Evolutionary conservation across 2,888 invertebrate species (phyloP), one percentile per base, ranked within the genome.

Genomic region (Cosmopolites sordidus): DNA sequence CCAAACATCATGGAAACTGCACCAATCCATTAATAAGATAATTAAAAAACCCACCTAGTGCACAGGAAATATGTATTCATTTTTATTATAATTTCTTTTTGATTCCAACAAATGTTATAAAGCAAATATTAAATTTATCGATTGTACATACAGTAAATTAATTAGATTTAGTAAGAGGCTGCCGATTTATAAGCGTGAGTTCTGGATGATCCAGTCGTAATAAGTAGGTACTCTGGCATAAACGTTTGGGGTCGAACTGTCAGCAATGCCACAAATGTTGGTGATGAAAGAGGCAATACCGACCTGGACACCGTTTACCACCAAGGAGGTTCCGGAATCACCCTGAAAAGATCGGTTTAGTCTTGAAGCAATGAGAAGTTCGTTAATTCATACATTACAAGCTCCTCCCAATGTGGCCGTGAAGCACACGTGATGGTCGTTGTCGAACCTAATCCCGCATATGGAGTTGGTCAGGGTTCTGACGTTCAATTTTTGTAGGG

Each of bases 271-370:
- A 39, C 58, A 58, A 11, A 39, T 18, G 11, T 18, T 46, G 5
- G 53, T 58, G 16, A 56, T 58, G 42, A 58, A 58, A 6, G 58
- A 58, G 18, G 56, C 56, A 29, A 58, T 56, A 8, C 58, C 58
- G 1, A 56, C 54, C 56, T 58, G 58, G 1, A 40, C 30, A 17
- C 47, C 50, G 16, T 47, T 22, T 2, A 56, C 46, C 22, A 54
- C 12, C 16, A 58, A 29, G 15, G 56, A 51, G n/a, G 58, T 54
- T 11, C 58, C 58, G 18, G 58, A 58, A 37, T 58, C 58, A 16
- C 58, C 58, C 58, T 58, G 15, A 4, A 8, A 22, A 22, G 8
- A 22, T 22, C 22, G n/a, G n/a, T n/a, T n/a, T n/a, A n/a, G n/a
- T n/a, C n/a, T n/a, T n/a, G 18, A 40, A 3, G n/a, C 18, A 17